Evolutionary conservation across 2,888 invertebrate genomes (phyloP), one percentile per base, ranked within the genome.

Genomic region (Drosophila limbata): DNA sequence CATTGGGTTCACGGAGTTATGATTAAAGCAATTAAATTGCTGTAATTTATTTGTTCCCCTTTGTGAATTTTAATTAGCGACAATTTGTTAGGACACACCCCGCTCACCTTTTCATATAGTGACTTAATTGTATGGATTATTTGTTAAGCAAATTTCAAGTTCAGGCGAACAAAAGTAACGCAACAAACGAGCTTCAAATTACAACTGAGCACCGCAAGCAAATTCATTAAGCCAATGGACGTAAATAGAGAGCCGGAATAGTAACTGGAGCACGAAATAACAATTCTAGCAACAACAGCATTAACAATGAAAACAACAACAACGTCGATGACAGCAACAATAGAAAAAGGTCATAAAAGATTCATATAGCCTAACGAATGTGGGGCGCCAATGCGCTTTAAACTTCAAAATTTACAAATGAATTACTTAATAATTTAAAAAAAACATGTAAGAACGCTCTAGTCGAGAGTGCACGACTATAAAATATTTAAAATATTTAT

Each of bases 121-220:
- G 45, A 28, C 39, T 21, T 28, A 31, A 31, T 45, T 37, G 35
- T 45, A 8, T 15, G 28, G 35, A 48, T 56, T 61, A 50, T 76
- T 79, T 69, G 80, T 73, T 52, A 56, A 76, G 40, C 37, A 31
- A 63, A 56, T 75, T 89, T 88, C 85, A 86, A 86, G 90, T 88
- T 89, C 88, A 89, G 71, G 48, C 60, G 64, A 73, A 77, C 64
- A 78, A 76, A 74, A 56, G 73, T 60, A 79, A 68, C 90, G 77
- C 77, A 79, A 70, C 86, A 79, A 90, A 88, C 90, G 89, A 80
- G 84, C 82, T 88, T 81, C 90, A 77, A 88, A 90, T 81, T 81
- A 88, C 89, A 88, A 87, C 89, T 87, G 89, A 90, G 63, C 62
- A 56, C 52, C 66, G 66, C 65, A 51, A 70, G 64, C 51, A 65